Percentiles rank a stretch among this genome's conserved stretches.
Conservation (phyloP, 2,113 vertebrate genomes). For the Nicator chloris region DNA sequence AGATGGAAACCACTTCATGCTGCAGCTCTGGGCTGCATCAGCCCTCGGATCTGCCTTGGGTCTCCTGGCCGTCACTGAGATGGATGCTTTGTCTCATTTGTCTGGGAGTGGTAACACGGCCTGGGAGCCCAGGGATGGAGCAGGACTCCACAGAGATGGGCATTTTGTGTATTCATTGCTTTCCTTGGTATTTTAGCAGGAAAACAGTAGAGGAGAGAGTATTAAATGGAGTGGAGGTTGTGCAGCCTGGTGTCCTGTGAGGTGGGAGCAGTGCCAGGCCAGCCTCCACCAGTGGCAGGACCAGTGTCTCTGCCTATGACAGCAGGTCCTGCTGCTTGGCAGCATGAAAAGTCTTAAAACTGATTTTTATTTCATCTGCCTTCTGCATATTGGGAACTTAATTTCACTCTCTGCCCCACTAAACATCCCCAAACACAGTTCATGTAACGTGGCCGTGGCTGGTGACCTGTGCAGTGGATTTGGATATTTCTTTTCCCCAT, state of each 20-base stretch:
- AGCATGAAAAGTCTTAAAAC: neutral
- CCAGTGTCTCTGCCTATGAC: neutral
- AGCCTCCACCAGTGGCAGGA: neutral
- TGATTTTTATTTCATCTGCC: neutral
- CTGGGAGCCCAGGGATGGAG: neutral
- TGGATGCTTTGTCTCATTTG: neutral
- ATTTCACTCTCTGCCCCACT: neutral
- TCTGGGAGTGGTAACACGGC: neutral
- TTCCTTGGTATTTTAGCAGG: neutral
- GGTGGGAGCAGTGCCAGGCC: neutral
- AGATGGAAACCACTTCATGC: neutral
- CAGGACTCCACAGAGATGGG: neutral
- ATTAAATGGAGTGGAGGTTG: neutral
- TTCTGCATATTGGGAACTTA: neutral
- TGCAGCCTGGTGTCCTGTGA: neutral
- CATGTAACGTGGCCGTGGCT: rapidly evolving
- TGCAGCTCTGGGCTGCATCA: neutral
- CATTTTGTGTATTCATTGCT: neutral
- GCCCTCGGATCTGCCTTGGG: neutral
- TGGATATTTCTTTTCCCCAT: neutral
- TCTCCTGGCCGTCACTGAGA: neutral
- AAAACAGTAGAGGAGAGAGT: neutral
- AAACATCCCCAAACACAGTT: neutral
- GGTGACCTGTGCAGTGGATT: neutral
- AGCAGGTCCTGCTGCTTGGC: neutral